Conservation (phyloP, 1,140 invertebrate genomes). For the Holotrichia oblita region DNA sequence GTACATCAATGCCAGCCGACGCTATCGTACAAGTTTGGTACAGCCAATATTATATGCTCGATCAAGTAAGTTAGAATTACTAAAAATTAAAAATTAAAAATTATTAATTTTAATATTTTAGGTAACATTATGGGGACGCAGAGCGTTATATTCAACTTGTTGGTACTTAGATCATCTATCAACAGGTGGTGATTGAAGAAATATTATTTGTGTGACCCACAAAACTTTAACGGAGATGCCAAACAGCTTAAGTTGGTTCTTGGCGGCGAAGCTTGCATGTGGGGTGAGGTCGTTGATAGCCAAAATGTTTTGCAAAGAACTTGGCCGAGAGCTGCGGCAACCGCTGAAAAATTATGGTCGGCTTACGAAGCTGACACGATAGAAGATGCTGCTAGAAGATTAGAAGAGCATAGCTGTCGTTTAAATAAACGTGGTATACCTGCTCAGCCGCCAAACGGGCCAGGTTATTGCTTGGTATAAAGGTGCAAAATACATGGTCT, state of each 20-base stretch:
- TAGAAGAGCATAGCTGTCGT: constrained; percentile 87
- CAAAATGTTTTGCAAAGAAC: constrained; percentile 68
- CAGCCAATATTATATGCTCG: background rate
- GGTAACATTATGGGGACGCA: constrained; percentile 68
- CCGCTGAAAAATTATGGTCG: constrained; percentile 88
- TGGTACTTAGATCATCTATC: constrained; percentile 87
- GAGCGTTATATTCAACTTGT: constrained; percentile 76
- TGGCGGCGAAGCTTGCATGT: constrained; percentile 94
- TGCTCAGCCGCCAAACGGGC: constrained; percentile 76
- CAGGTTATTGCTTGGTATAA: constrained; percentile 68
- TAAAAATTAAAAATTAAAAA: background rate
- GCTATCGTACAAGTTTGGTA: constrained; percentile 83
- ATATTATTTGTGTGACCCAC: constrained; percentile 82
- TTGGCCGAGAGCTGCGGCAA: constrained; percentile 83
- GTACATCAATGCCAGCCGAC: constrained; percentile 68
- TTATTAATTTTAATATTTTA: constrained; percentile 45
- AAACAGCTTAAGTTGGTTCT: constrained; percentile 67
- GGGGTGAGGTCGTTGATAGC: constrained; percentile 86
- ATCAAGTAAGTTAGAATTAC: constrained; percentile 4
- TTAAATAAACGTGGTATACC: constrained; percentile 78
- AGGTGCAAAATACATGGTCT: constrained; percentile 2
- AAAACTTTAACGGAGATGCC: constrained; percentile 64
- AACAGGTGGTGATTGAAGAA: constrained; percentile 77
- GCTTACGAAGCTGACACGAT: constrained; percentile 53
- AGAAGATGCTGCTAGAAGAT: constrained; percentile 60